Evolutionary conservation across 1,140 invertebrate species (phyloP), one percentile per base, ranked within the genome.

Genomic region (Pararge aegeria): DNA sequence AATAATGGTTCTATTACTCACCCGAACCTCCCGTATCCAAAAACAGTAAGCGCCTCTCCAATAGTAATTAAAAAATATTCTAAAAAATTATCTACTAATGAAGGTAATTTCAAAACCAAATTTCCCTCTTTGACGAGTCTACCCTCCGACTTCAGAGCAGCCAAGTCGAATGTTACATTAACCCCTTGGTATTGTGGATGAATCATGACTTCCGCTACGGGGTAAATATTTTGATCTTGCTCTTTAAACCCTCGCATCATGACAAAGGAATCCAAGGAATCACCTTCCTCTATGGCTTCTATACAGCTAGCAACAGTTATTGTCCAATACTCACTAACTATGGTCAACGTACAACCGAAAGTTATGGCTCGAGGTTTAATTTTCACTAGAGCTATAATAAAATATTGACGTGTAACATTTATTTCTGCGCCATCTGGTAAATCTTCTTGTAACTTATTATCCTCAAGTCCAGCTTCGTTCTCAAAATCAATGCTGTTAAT

Each of bases 271-370:
- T 83, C 80, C 20, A 83, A 56, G 1, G 78, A 69, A 37, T 85
- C 78, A 21, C 76, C 62, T 51, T 83, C 77, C 27, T 88, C 78
- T 16, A 87, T 75, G 0, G 80, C 68, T 10, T 80, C 79, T 19
- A 85, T 73, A 61, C 85, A 88, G 56, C 82, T 88, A 4, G 82
- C 83, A 1, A 83, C 78, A 6, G 83, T 89, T 16, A 89, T 19
- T n/a, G 74, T 69, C 78, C 86, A 89, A 20, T 59, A 60, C 15
- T 70, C 51, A 19, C 69, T 72, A 5, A 88, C 49, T 13, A 80
- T 63, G 1, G 82, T 80, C 5, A 83, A 52, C 5, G 73, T 75
- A 49, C 85, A 88, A 1, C 80, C 79, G 56, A 85, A 85, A 10
- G 52, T 73, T 1, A 79, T 19, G 19, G 75, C 66, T 12, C 52